A percentile compares a stretch with the other conserved stretches of the same genome.
Conservation (phyloP, 2,797 vertebrate genomes). For the Limosa lapponica region DNA sequence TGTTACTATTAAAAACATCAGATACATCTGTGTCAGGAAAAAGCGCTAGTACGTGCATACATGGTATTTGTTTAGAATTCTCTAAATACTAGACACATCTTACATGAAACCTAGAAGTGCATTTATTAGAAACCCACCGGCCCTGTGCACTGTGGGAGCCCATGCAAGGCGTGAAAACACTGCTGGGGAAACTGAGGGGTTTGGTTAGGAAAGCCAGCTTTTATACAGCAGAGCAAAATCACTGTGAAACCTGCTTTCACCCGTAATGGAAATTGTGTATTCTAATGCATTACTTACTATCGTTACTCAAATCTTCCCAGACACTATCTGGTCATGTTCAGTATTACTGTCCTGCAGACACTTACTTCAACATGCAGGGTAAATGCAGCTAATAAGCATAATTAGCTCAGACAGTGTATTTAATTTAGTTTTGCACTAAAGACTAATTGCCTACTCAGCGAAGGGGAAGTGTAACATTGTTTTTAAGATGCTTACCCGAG, state of each 20-base stretch:
- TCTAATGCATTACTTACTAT: neutral
- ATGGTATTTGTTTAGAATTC: neutral
- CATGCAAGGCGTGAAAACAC: conserved; percentile 42
- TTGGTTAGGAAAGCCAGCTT: conserved; percentile 48
- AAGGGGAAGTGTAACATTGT: conserved; percentile 75
- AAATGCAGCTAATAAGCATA: conserved; percentile 72
- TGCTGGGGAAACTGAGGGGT: neutral
- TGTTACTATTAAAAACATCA: conserved; percentile 16
- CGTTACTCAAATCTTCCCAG: conserved; percentile 5
- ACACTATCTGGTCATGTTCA: neutral
- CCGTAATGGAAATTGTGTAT: neutral
- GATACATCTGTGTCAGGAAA: neutral
- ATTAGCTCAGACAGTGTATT: conserved; percentile 67
- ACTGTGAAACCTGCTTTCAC: neutral
- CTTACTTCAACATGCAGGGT: conserved; percentile 73
- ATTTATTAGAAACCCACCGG: neutral
- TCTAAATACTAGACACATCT: conserved; percentile 25
- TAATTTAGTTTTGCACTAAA: conserved; percentile 59
- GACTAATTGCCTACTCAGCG: conserved; percentile 67
- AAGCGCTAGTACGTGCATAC: conserved; percentile 46
- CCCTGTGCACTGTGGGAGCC: conserved; percentile 29
- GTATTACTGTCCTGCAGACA: conserved; percentile 58
- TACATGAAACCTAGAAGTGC: neutral
- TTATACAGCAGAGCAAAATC: conserved; percentile 33
- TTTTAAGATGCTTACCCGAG: conserved; percentile 92